phyloP scores from a whole-genome alignment of 1,140 invertebrate genomes.

The Drosophila parabipectinata region DNA sequence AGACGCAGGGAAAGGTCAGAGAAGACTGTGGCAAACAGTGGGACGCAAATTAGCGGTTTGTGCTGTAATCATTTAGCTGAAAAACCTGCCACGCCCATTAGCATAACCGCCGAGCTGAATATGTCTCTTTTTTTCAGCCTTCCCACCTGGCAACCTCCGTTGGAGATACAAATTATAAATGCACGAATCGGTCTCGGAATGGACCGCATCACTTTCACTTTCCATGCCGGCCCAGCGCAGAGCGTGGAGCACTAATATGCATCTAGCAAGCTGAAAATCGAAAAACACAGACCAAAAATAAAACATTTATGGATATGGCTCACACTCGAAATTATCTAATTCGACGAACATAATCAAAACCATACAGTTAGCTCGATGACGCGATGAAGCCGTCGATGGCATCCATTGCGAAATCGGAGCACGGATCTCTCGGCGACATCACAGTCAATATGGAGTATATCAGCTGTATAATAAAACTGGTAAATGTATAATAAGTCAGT shows the following conservation, averaged over 20 bases:
- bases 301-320: slow-evolving; percentile 43
- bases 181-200: slow-evolving; percentile 58
- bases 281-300: slow-evolving; percentile 34
- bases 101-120: slow-evolving; percentile 49
- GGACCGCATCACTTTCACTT: slow-evolving; percentile 71
- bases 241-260: slow-evolving; percentile 57
- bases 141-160: slow-evolving; percentile 60
- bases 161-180: slow-evolving; percentile 74
- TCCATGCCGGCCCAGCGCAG: slow-evolving; percentile 33
- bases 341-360: slow-evolving; percentile 55
- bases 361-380: slow-evolving; percentile 31
- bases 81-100: slow-evolving; percentile 56
- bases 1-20: slow-evolving; percentile 42
- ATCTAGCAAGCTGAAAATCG: slow-evolving; percentile 44
- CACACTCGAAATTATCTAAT: slow-evolving; percentile 73
- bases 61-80: slow-evolving; percentile 67
- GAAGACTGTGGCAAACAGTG: slow-evolving; percentile 7
- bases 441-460: slow-evolving; percentile 6
- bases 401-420: slow-evolving; percentile 53
- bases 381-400: slow-evolving; percentile 28
- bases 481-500: too few relatives aligned
- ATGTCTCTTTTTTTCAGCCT: slow-evolving; percentile 23
- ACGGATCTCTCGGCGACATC: slow-evolving; percentile 42
- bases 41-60: slow-evolving; percentile 42
- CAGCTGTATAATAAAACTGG: slow-evolving; percentile 1